phyloP scores from a whole-genome alignment of 1,140 invertebrate genomes.

The Danaus melanippus region DNA sequence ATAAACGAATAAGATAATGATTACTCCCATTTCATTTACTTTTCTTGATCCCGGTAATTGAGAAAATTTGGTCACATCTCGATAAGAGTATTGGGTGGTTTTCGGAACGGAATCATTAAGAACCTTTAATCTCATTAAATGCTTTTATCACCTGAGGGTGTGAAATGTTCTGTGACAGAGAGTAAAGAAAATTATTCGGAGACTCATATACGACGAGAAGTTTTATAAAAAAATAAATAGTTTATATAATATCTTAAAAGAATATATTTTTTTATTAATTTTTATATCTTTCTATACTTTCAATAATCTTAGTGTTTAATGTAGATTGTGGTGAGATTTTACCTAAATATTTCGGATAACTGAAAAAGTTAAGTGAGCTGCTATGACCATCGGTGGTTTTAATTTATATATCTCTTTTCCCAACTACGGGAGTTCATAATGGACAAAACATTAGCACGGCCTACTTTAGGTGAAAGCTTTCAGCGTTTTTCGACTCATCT shows the following conservation, averaged over 20 bases:
- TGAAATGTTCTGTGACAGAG: conserved; percentile 40
- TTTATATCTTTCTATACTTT: too few species aligned
- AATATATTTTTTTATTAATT: too few species aligned
- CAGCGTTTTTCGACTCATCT: conserved; percentile 51
- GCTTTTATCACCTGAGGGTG: conserved; percentile 59
- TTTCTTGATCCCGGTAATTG: conserved; percentile 65
- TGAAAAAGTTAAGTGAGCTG: conserved; percentile 26
- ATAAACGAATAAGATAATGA: conserved; percentile 65
- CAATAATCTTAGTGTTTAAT: too few species aligned
- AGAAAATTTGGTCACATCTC: conserved; percentile 60
- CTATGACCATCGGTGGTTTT: conserved; percentile 31
- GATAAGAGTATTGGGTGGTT: conserved; percentile 55
- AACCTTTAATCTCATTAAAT: conserved; percentile 59
- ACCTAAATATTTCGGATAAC: too few species aligned
- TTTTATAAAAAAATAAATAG: too few species aligned
- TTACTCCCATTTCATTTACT: conserved; percentile 69
- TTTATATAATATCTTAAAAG: too few species aligned
- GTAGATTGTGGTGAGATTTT: too few species aligned
- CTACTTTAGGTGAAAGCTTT: conserved; percentile 61
- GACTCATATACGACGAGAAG: too few species aligned
- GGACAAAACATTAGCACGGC: conserved; percentile 61
- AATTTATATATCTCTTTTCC: conserved; percentile 49
- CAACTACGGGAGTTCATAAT: conserved; percentile 50
- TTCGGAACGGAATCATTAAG: conserved; percentile 45
- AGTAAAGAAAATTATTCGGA: too few species aligned